Conservation (phyloP, 2,888 invertebrate species). For the Parnassius mnemosyne region DNA sequence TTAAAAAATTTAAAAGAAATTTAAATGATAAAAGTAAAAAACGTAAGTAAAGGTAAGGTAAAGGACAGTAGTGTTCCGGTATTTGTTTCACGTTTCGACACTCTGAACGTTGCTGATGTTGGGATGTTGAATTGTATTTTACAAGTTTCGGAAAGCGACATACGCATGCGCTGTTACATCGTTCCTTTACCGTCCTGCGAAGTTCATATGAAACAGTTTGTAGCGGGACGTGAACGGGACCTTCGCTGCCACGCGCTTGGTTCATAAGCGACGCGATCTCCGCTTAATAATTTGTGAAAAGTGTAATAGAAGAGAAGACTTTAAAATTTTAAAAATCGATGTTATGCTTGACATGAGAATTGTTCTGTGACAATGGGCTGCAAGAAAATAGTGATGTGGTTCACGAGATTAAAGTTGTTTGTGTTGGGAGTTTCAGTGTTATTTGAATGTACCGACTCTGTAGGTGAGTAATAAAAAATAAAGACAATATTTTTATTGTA, state of each 20-base stretch:
- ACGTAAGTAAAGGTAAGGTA: too few relatives aligned
- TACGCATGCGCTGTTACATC: not conserved
- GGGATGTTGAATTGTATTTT: not conserved
- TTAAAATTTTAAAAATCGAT: not conserved
- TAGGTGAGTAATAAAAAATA: constrained; percentile 51
- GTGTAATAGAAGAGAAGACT: not conserved
- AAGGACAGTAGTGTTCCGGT: not conserved
- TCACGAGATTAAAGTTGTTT: constrained; percentile 47
- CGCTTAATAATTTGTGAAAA: constrained; percentile 1
- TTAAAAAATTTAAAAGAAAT: too few relatives aligned
- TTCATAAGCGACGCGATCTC: not conserved
- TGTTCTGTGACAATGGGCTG: constrained; percentile 40
- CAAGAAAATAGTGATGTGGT: constrained; percentile 59
- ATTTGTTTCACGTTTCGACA: not conserved
- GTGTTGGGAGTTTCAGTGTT: constrained; percentile 72
- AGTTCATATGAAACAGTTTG: constrained; percentile 42
- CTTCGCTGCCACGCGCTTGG: constrained; percentile 33
- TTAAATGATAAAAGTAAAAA: too few relatives aligned
- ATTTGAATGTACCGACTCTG: constrained; percentile 67
- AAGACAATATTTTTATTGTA: not conserved
- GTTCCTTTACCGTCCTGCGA: constrained; percentile 43
- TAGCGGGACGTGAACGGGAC: constrained; percentile 34
- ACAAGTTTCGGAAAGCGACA: not conserved
- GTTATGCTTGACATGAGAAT: constrained; percentile 4
- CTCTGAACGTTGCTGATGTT: not conserved